Conservation (phyloP, 2,113 vertebrate genomes). For the Lasiurus cinereus region DNA sequence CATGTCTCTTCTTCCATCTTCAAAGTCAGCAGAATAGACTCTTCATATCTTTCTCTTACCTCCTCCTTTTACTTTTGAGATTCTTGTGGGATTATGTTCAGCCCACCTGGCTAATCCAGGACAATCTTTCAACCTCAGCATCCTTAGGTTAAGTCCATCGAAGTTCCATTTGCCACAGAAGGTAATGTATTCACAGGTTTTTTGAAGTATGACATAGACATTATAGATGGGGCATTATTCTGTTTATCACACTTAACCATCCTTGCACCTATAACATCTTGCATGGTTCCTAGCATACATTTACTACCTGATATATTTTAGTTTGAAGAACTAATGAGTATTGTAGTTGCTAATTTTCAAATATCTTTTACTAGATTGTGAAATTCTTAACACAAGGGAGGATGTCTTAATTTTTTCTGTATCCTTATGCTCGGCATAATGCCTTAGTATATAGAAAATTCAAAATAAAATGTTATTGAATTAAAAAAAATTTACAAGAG, state of each 20-base stretch:
- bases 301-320: not conserved
- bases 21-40: not conserved
- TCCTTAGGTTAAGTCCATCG: not conserved
- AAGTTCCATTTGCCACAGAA: not conserved
- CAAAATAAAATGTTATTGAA: not conserved
- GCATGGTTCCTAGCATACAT: not conserved
- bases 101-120: not conserved
- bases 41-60: not conserved
- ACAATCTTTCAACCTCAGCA: not conserved
- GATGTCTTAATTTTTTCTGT: not conserved
- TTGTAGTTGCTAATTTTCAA: not conserved
- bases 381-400: not conserved
- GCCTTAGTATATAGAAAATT: not conserved
- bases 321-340: not conserved
- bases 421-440: not conserved
- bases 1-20: not conserved
- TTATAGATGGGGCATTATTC: not conserved
- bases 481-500: not conserved
- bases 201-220: not conserved
- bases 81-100: not conserved
- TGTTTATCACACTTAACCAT: not conserved
- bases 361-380: not conserved
- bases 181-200: not conserved
- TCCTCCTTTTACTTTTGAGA: not conserved
- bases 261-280: not conserved